A percentile compares a stretch with the other conserved stretches of the same genome.
phyloP scores from a whole-genome alignment of 2,113 vertebrate genomes.

The Podarcis muralis region DNA sequence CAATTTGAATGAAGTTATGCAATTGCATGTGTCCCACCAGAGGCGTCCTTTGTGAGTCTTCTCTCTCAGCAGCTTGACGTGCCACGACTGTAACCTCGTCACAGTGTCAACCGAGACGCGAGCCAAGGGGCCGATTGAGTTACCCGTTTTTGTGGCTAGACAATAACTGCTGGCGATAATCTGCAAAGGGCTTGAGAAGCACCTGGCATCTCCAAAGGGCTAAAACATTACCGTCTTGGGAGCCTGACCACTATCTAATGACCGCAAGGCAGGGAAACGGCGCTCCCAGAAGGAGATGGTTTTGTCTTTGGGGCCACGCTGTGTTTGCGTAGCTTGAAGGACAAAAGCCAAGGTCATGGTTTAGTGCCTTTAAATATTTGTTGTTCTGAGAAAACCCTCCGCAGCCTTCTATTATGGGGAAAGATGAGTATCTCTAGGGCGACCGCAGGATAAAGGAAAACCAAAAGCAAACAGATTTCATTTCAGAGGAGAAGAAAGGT shows the following conservation, averaged over 20 bases:
- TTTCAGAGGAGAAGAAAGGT: neutral
- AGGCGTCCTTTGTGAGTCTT: neutral
- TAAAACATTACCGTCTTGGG: too few relatives aligned
- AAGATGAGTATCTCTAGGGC: neutral
- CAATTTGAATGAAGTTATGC: neutral
- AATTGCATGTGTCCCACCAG: too few relatives aligned
- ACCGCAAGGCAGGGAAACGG: neutral
- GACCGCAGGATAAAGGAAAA: neutral
- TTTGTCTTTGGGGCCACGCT: neutral
- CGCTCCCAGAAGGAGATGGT: neutral
- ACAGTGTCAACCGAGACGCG: neutral
- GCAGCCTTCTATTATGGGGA: neutral
- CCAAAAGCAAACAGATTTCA: neutral
- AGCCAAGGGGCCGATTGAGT: neutral
- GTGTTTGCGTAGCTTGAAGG: neutral
- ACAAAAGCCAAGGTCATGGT: neutral
- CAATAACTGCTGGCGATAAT: neutral
- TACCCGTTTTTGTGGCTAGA: neutral
- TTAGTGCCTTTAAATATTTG: neutral
- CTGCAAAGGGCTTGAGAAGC: neutral
- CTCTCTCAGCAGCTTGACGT: neutral
- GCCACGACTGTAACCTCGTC: neutral
- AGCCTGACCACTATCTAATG: too few relatives aligned
- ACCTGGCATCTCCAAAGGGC: too few relatives aligned
- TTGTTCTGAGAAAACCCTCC: neutral